Evolutionary conservation across 2,888 invertebrate species (phyloP).

Genomic region (Phania funesta): DNA sequence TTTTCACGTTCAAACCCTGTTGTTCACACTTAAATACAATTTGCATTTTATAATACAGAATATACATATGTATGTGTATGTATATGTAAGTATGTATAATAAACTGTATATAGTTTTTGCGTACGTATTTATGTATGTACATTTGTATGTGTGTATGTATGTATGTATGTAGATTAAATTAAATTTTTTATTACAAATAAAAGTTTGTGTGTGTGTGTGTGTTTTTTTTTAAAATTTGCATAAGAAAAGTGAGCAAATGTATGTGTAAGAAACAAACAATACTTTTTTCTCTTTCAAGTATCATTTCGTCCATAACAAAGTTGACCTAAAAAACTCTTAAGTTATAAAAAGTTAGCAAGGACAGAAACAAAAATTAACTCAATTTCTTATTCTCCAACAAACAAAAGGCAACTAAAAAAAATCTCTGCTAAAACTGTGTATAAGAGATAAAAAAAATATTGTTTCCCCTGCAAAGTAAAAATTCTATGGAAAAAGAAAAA

Average conservation of each 20-base stretch:
- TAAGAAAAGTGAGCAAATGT: not conserved
- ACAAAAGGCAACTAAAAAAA: not conserved
- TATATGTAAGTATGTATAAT: too few relatives aligned
- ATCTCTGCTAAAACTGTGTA: not conserved
- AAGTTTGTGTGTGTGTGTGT: not conserved
- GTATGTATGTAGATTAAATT: too few relatives aligned
- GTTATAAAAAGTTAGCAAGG: not conserved
- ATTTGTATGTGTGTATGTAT: too few relatives aligned
- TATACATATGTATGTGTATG: too few relatives aligned
- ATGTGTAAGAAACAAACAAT: not conserved
- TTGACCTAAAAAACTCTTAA: constrained; percentile 53
- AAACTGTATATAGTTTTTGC: too few relatives aligned
- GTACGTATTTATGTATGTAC: too few relatives aligned
- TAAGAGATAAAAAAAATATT: not conserved
- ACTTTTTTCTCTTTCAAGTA: constrained; percentile 1
- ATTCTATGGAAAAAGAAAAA: too few relatives aligned
- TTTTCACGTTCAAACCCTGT: too few relatives aligned
- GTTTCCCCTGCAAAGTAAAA: not conserved
- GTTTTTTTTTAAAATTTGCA: too few relatives aligned
- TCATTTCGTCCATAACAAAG: constrained; percentile 22
- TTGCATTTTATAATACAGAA: too few relatives aligned
- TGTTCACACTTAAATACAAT: too few relatives aligned
- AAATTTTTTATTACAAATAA: constrained; percentile 9
- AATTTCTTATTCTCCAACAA: not conserved
- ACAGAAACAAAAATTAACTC: not conserved